Base-by-base conservation (phyloP, 2,888 invertebrate species). In the Drosophila koepferae region DNA sequence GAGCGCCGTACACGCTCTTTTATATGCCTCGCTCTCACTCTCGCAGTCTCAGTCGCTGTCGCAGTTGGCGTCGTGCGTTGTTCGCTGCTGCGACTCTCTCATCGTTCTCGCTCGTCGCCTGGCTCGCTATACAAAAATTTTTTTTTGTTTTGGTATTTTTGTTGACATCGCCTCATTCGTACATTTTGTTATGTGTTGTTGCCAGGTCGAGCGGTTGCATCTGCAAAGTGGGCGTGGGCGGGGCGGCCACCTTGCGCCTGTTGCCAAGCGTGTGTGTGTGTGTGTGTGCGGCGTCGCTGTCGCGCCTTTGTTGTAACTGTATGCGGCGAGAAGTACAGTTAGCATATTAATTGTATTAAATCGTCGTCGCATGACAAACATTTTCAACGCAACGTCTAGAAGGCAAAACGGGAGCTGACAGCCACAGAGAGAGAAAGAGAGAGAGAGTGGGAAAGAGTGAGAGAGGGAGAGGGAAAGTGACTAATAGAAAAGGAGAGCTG, bases 81-180 rank as follows among this genome's bases (percentile, higher is more conserved):
- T 28, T 38, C 18, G 38, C 49, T 49, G 44, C 36, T 49, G 54
- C 38, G 23, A 41, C 59, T n/a, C 53, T 20, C 55, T 28, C 55
- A 41, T 55, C 54, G 54, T 20, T 38, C 16, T 31, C 63, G 74
- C 77, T 66, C 64, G 62, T 23, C 48, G 36, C 61, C 5, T 23
- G 18, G 51, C 20, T 74, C 23, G 59, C 40, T 48, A 59, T 28
- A 55, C 10, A 34, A 63, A 51, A 40, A 5, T 41, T 81, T 81
- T 89, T 81, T 89, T 81, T 87, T 89, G 85, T 91, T 92, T 91
- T 89, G 80, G 78, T 76, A 86, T 81, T 92, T 92, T 92, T 92
- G 92, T 92, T 92, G 92, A 92, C 91, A 92, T 92, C 92, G 87
- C 67, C 86, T 92, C 89, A 85, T 92, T 91, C 92, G 91, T 77